Conservation (phyloP, 2,113 vertebrate genomes). For the Chamaea fasciata region DNA sequence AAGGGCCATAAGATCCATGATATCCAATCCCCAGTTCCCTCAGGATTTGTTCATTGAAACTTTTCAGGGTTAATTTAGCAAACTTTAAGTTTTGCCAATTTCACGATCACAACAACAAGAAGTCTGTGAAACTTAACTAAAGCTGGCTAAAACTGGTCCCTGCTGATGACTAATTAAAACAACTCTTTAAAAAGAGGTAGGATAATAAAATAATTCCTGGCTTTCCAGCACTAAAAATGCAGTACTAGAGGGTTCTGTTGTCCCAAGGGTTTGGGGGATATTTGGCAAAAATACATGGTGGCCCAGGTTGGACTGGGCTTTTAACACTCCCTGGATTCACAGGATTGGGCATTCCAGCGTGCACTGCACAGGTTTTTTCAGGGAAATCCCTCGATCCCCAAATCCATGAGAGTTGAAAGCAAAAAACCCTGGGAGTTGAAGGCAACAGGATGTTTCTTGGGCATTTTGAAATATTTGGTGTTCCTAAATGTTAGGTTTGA, state of each 20-base stretch:
- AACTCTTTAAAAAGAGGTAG: background rate
- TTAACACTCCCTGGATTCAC: background rate
- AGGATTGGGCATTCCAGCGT: fast-evolving
- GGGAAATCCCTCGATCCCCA: background rate
- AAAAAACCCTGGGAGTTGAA: background rate
- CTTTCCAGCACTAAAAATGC: background rate
- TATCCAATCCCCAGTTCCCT: background rate
- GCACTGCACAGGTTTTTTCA: background rate
- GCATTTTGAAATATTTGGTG: background rate
- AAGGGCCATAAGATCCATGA: background rate
- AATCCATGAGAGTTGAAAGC: background rate
- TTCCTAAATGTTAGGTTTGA: background rate
- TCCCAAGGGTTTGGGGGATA: background rate
- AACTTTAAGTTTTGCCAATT: background rate
- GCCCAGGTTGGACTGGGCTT: background rate
- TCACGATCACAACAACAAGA: background rate
- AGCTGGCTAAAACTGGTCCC: background rate
- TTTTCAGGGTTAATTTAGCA: background rate
- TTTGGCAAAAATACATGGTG: background rate
- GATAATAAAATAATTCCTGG: background rate
- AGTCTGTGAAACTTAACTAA: background rate
- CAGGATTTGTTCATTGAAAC: background rate
- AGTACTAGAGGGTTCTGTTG: background rate
- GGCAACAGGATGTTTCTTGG: background rate
- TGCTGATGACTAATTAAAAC: background rate